Conservation (phyloP, 2,113 vertebrate genomes). For the Haplochromis vanheusdeni region DNA sequence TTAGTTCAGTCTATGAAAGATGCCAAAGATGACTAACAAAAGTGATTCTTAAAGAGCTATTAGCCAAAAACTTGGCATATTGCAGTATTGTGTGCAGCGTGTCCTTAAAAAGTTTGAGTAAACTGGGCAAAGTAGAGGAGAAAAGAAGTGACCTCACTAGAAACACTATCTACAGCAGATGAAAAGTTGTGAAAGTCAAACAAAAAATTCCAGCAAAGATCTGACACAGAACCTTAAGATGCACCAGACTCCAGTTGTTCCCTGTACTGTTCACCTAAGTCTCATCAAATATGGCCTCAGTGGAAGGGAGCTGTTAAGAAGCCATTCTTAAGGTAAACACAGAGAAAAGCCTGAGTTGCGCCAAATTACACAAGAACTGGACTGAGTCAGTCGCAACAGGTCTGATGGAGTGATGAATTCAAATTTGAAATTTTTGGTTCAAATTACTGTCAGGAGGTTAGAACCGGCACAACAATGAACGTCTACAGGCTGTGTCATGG, state of each 20-base stretch:
- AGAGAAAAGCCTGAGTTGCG: accelerated
- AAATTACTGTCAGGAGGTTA: not conserved
- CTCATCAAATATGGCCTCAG: accelerated
- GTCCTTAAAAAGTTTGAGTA: not conserved
- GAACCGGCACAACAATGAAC: not conserved
- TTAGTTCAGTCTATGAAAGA: not conserved
- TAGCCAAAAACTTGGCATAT: not conserved
- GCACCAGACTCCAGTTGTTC: accelerated
- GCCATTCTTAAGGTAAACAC: not conserved
- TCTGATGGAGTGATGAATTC: not conserved
- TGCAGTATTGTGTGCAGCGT: accelerated
- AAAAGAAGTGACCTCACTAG: not conserved
- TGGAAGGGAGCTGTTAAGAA: not conserved
- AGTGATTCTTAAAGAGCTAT: not conserved
- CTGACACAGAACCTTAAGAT: not conserved
- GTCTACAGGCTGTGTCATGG: accelerated
- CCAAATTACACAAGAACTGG: not conserved
- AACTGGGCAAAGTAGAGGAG: accelerated
- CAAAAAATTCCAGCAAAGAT: not conserved
- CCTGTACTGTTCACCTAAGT: accelerated
- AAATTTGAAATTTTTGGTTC: not conserved
- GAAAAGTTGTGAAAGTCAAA: not conserved
- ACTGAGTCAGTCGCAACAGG: not conserved
- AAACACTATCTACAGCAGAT: not conserved
- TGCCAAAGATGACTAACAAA: not conserved